Conservation (phyloP, 2,113 vertebrate species). For the Grammomys dolichurus region DNA sequence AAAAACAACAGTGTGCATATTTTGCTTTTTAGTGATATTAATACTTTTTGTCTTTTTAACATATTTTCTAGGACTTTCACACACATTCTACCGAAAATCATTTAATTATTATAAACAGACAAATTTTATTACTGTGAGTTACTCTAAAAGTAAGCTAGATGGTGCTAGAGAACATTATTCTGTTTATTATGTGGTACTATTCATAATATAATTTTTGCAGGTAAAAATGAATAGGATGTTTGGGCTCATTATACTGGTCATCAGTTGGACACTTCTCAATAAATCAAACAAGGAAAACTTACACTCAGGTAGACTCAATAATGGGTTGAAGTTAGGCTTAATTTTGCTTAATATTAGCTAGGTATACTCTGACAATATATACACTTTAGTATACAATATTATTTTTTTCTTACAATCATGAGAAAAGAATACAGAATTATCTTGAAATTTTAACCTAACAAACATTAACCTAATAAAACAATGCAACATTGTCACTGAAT, state of each 20-base stretch:
- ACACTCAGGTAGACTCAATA: not conserved
- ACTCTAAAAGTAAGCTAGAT: conserved; percentile 84
- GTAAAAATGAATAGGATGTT: not conserved
- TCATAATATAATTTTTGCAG: conserved; percentile 28
- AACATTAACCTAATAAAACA: not conserved
- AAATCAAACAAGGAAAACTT: not conserved
- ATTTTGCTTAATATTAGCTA: conserved; percentile 7
- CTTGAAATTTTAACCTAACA: not conserved
- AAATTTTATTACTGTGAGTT: conserved; percentile 55
- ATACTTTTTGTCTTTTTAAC: conserved; percentile 43
- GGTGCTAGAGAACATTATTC: conserved; percentile 85
- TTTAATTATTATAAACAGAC: not conserved
- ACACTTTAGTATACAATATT: not conserved
- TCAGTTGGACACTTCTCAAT: not conserved
- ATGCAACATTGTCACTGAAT: not conserved
- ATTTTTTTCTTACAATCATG: not conserved
- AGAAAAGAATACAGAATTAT: not conserved
- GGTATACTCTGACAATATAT: not conserved
- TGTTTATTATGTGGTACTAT: conserved; percentile 53
- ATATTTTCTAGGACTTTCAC: not conserved
- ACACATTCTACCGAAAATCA: not conserved
- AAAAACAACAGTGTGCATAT: not conserved
- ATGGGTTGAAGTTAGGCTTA: not conserved
- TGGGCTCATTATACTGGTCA: not conserved
- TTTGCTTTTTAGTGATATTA: conserved; percentile 8